These are phyloP conservation scores for Erinaceus europaeus DNA, from an alignment of 2,113 vertebrate genomes.

Conservation along the genomic window DNA sequence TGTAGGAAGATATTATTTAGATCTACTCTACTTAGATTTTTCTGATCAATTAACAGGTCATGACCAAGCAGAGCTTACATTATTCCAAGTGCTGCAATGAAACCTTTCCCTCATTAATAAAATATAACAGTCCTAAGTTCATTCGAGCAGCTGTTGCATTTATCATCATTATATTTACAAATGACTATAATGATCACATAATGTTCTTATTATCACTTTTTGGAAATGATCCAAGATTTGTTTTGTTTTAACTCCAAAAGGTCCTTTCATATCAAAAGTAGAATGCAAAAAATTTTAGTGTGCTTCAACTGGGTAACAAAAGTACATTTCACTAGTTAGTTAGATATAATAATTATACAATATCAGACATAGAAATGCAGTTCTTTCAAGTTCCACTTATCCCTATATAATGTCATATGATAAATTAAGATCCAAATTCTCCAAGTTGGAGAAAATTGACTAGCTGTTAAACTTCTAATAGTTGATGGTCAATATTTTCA, in stretches of 20 bases:
- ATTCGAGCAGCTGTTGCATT: slow-evolving; percentile 74
- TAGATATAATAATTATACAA: slow-evolving; percentile 64
- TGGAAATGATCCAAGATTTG: slow-evolving; percentile 72
- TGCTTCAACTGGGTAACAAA: slow-evolving; percentile 49
- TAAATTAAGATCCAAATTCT: slow-evolving; percentile 43
- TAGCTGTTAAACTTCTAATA: slow-evolving; percentile 37
- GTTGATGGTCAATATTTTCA: slow-evolving; percentile 4
- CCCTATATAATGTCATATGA: background rate
- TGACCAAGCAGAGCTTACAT: slow-evolving; percentile 69
- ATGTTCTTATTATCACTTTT: slow-evolving; percentile 75
- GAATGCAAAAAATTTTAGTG: slow-evolving; percentile 68
- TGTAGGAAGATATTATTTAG: slow-evolving; percentile 74
- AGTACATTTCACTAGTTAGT: slow-evolving; percentile 69
- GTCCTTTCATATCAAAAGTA: slow-evolving; percentile 65
- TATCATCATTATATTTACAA: slow-evolving; percentile 81
- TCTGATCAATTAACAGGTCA: slow-evolving; percentile 83
- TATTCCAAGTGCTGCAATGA: slow-evolving; percentile 74
- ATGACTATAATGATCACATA: slow-evolving; percentile 76
- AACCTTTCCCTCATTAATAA: slow-evolving; percentile 72
- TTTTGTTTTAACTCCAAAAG: slow-evolving; percentile 68
- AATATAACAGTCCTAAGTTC: slow-evolving; percentile 62
- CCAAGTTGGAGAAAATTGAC: background rate
- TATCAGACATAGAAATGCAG: slow-evolving; percentile 12
- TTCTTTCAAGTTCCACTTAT: slow-evolving; percentile 36
- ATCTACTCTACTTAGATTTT: slow-evolving; percentile 68